Conservation (phyloP, 2,797 vertebrate genomes). For the Schizopygopsis malacanthus region DNA sequence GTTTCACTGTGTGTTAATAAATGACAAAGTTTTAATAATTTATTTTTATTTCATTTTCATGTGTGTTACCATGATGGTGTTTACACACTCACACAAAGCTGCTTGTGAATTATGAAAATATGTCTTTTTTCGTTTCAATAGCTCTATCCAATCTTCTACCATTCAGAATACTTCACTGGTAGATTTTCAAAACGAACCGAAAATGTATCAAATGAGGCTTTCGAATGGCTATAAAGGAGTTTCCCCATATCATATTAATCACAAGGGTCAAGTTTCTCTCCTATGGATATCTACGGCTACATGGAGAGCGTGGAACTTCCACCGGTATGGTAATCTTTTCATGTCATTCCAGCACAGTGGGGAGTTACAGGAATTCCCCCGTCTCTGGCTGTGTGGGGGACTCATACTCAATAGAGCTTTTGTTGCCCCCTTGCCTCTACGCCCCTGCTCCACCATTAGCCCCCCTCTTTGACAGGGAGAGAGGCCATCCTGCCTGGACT, state of each 20-base stretch:
- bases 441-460: constrained; percentile 49
- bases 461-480: constrained; percentile 79
- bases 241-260: constrained; percentile 31
- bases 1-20: too few relatives aligned
- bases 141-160: background rate
- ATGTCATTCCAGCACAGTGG: constrained; percentile 72
- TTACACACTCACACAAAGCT: background rate
- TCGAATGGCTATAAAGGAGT: background rate
- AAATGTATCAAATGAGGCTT: constrained; percentile 19
- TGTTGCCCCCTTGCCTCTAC: constrained; percentile 55
- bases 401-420: constrained; percentile 68
- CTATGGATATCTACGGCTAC: constrained; percentile 25
- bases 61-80: too few relatives aligned
- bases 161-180: background rate
- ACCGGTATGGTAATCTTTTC: constrained; percentile 47
- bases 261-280: constrained; percentile 46
- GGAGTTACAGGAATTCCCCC: constrained; percentile 70
- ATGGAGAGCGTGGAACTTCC: constrained; percentile 36
- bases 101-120: constrained; percentile 23
- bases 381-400: constrained; percentile 66
- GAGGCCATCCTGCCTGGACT: constrained; percentile 80
- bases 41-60: too few relatives aligned
- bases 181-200: background rate
- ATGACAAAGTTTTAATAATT: too few relatives aligned
- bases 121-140: background rate